Evolutionary conservation across 2,113 vertebrate genomes (phyloP), one percentile per base, ranked within the genome.

Genomic region (Pterocles orientalis): DNA sequence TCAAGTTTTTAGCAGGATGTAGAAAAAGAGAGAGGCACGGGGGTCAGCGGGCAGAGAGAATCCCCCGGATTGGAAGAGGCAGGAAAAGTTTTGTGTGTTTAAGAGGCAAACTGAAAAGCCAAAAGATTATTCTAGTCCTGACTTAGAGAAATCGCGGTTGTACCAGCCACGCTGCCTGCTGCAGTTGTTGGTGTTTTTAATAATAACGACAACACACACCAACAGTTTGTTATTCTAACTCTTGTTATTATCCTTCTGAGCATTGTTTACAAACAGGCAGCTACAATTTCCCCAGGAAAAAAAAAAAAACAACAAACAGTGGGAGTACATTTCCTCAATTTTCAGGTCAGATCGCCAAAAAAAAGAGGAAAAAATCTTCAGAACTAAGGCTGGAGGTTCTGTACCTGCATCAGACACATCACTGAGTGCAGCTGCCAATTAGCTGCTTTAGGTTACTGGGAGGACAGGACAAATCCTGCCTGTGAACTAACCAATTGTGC

Each of bases 401-500:
- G 53, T 4, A 21, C 39, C 58, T 18, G 64, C 47, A 9, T 6
- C 25, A 11, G 9, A 16, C 71, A 6, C 7, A 0, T 1, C 3
- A 13, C 5, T 8, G 56, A 20, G 21, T 4, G 21, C 69, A 29
- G 13, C 0, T 1, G 66, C 34, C 39, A 4, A 9, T 50, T 14
- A 19, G 34, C 51, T 23, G 43, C 2, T 24, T 25, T 14, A 33
- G 72, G 16, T 26, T n/a, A n/a, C n/a, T n/a, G n/a, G 72, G 43
- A 33, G 45, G 0, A 2, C 0, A 39, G 53, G 11, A 9, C 28
- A 51, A 64, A 28, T 12, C 48, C 64, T 6, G 8, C 3, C 16
- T 14, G 82, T 10, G 69, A 83, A 13, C 4, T 3, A 2, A 17
- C 6, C 1, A 20, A 3, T 15, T 1, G 1, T 2, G 68, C 36